These are phyloP conservation scores for Sternotherus odoratus DNA, from an alignment of 2,797 vertebrate genomes.

Conservation along the genomic window DNA sequence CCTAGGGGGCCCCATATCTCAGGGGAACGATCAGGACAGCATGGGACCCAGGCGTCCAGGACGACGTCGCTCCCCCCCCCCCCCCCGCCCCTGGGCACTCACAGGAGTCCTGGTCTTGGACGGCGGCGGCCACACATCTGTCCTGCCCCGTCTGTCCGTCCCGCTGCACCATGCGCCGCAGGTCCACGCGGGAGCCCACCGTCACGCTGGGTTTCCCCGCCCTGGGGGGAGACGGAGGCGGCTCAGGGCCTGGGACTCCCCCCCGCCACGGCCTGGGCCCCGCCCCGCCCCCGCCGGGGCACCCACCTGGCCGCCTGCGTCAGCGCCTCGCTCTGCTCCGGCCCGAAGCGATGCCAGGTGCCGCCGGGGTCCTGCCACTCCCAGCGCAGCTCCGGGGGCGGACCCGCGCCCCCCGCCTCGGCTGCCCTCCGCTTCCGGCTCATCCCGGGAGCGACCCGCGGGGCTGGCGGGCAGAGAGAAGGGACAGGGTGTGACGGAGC, in stretches of 20 bases:
- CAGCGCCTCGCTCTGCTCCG: conserved; percentile 1
- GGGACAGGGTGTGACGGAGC: neutral
- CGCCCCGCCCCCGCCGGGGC: fast-evolving
- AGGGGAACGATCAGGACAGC: too few relatives aligned
- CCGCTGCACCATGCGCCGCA: conserved; percentile 42
- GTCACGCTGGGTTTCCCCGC: neutral
- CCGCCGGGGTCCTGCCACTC: conserved; percentile 24
- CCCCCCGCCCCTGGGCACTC: neutral
- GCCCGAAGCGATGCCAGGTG: conserved; percentile 29
- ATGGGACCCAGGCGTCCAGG: neutral
- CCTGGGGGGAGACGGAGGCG: neutral
- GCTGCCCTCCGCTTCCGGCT: neutral
- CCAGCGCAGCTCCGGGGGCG: conserved; percentile 33
- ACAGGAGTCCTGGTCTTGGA: conserved; percentile 52
- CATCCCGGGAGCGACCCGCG: neutral
- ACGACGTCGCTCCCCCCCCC: too few relatives aligned
- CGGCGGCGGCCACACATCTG: conserved; percentile 13
- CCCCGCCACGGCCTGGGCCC: neutral
- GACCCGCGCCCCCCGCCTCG: fast-evolving
- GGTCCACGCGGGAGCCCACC: neutral
- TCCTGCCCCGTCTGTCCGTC: conserved; percentile 32
- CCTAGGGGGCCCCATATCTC: too few relatives aligned
- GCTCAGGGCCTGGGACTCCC: neutral
- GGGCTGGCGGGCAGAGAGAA: neutral
- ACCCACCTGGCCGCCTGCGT: conserved; percentile 49